Evolutionary conservation across 2,113 vertebrate genomes (phyloP).

Genomic region (Trinectes maculatus): DNA sequence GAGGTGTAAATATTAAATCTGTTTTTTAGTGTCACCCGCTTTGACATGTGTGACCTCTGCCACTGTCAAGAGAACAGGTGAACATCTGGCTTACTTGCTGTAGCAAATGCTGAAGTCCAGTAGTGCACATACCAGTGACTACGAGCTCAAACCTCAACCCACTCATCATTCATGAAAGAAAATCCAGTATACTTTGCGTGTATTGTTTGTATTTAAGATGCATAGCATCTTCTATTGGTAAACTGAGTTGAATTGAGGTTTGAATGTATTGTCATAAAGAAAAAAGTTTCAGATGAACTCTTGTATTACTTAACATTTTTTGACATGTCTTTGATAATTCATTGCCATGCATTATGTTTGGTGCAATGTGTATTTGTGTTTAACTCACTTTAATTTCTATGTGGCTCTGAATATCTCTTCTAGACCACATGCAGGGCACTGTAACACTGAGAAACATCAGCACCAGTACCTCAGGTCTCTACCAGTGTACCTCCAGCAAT

Average conservation of each 20-base stretch:
- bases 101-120: constrained; percentile 3
- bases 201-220: constrained; percentile 1
- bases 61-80: constrained; percentile 1
- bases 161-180: constrained; percentile 51
- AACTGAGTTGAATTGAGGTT: too few species aligned
- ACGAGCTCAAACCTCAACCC: constrained; percentile 17
- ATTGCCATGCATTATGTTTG: too few species aligned
- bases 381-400: constrained; percentile 10
- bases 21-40: too few species aligned
- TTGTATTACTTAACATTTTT: too few species aligned
- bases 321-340: too few species aligned
- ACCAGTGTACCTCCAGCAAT: constrained; percentile 96
- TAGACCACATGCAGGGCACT: constrained; percentile 97
- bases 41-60: not conserved
- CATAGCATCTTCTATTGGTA: constrained; percentile 48
- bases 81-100: not conserved
- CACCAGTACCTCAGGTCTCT: constrained; percentile 90
- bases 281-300: too few species aligned
- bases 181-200: not conserved
- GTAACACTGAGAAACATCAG: constrained; percentile 96
- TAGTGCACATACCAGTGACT: constrained; percentile 37
- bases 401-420: constrained; percentile 49
- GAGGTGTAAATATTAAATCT: too few species aligned
- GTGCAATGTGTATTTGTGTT: constrained; percentile 20
- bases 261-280: too few species aligned